Evolutionary conservation across 1,140 invertebrate species (phyloP).

Genomic region (Hycleus phaleratus): DNA sequence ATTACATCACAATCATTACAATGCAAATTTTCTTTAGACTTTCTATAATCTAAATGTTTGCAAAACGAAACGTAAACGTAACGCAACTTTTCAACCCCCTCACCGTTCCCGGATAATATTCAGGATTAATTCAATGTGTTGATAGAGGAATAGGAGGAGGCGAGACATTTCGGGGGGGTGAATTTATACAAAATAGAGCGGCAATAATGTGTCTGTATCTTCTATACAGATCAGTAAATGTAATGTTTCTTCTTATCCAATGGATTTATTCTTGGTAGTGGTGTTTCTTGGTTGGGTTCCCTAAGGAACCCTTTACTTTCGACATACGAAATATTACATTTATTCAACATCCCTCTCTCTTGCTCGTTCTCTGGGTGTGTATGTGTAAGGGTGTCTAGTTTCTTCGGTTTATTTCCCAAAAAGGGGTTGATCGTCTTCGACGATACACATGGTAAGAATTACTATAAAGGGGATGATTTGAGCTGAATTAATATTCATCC

Average conservation of each 20-base stretch:
- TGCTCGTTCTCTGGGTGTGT: too few relatives aligned
- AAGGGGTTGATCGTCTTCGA: too few relatives aligned
- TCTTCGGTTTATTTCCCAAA: too few relatives aligned
- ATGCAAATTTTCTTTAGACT: constrained; percentile 38
- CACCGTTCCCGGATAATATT: constrained; percentile 34
- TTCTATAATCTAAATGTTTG: constrained; percentile 31
- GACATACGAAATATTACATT: constrained; percentile 25
- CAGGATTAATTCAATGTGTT: constrained; percentile 32
- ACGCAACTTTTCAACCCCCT: too few relatives aligned
- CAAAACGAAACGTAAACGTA: constrained; percentile 15
- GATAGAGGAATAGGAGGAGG: too few relatives aligned
- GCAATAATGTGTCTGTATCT: constrained; percentile 24
- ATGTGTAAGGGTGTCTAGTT: too few relatives aligned
- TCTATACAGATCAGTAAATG: constrained; percentile 31
- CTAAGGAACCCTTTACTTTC: constrained; percentile 24
- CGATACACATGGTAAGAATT: too few relatives aligned
- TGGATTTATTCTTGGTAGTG: too few relatives aligned
- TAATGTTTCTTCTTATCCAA: constrained; percentile 33
- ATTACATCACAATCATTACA: constrained; percentile 36
- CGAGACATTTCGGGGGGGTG: too few relatives aligned
- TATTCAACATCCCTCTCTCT: constrained; percentile 2
- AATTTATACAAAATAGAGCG: too few relatives aligned
- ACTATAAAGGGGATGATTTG: too few relatives aligned
- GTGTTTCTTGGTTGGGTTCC: constrained; percentile 12
- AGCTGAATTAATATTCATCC: too few relatives aligned